phyloP scores from a whole-genome alignment of 2,888 invertebrate genomes.

The Hesperia comma region DNA sequence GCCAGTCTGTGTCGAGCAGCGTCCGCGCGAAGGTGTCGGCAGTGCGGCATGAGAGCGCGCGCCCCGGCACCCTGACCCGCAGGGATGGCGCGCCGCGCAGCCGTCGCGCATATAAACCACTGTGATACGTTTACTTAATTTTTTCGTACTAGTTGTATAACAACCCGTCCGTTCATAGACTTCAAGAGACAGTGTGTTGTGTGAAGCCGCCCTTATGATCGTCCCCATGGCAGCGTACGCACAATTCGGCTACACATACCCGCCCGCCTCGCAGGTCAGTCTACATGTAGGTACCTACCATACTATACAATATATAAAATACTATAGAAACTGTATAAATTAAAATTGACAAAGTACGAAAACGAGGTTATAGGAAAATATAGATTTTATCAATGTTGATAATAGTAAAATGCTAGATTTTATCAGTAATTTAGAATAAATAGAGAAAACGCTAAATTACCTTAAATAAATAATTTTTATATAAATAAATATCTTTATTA shows the following conservation, averaged over 20 bases:
- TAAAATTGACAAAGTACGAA: too few relatives aligned
- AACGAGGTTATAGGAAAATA: not conserved
- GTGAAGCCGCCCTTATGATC: constrained; percentile 84
- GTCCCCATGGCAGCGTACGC: constrained; percentile 90
- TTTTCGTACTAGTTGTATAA: constrained; percentile 58
- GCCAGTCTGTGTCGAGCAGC: constrained; percentile 79
- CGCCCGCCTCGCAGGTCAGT: constrained; percentile 95
- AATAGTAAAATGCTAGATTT: too few relatives aligned
- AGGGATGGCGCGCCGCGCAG: constrained; percentile 78
- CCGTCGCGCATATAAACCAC: constrained; percentile 75
- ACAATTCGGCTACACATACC: constrained; percentile 96
- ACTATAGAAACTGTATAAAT: too few relatives aligned
- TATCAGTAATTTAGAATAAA: too few relatives aligned
- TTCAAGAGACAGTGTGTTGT: constrained; percentile 80
- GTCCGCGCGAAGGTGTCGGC: constrained; percentile 71
- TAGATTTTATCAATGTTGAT: not conserved
- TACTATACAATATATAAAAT: not conserved
- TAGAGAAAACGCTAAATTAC: too few relatives aligned
- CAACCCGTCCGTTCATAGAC: constrained; percentile 71
- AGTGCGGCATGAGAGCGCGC: constrained; percentile 74
- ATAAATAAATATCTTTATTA: too few relatives aligned
- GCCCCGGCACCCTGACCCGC: constrained; percentile 74
- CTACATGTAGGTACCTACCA: constrained; percentile 5
- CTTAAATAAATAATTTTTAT: too few relatives aligned
- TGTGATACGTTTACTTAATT: constrained; percentile 76